phyloP scores from a whole-genome alignment of 2,888 invertebrate species.

The Tetropium fuscum region DNA sequence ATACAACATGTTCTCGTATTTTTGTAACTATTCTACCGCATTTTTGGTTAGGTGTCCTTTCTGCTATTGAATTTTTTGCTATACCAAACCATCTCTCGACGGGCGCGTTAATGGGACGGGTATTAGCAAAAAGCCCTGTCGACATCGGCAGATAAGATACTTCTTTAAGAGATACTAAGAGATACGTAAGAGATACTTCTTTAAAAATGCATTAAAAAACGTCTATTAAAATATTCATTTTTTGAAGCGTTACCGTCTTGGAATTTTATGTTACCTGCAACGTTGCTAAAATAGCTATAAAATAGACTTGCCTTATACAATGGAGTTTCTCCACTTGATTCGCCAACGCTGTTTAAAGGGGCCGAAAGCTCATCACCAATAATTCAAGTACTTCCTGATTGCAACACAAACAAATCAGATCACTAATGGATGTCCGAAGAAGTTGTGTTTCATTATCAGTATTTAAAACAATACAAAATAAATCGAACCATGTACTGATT shows the following conservation, averaged over 20 bases:
- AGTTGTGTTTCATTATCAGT: constrained; percentile 6
- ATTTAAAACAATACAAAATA: constrained; percentile 9
- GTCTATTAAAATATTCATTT: too few relatives aligned
- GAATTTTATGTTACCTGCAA: too few relatives aligned
- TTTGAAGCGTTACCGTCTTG: too few relatives aligned
- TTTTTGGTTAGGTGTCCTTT: not conserved
- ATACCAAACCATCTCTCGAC: not conserved
- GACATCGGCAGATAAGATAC: too few relatives aligned
- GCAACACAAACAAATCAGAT: constrained; percentile 21
- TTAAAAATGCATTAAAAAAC: too few relatives aligned
- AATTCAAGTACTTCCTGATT: not conserved
- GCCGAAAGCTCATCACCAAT: not conserved
- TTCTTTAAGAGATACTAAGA: too few relatives aligned
- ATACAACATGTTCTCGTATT: not conserved
- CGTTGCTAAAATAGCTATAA: too few relatives aligned
- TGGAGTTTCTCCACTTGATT: too few relatives aligned
- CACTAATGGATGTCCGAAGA: constrained; percentile 1
- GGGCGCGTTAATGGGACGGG: not conserved
- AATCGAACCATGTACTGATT: constrained; percentile 17
- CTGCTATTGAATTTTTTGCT: not conserved
- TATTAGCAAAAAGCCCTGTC: too few relatives aligned
- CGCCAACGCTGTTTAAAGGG: not conserved
- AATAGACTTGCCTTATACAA: too few relatives aligned
- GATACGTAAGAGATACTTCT: too few relatives aligned
- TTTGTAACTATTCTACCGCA: not conserved